Conservation (phyloP, 2,888 invertebrate genomes). For the Blera fallax region DNA sequence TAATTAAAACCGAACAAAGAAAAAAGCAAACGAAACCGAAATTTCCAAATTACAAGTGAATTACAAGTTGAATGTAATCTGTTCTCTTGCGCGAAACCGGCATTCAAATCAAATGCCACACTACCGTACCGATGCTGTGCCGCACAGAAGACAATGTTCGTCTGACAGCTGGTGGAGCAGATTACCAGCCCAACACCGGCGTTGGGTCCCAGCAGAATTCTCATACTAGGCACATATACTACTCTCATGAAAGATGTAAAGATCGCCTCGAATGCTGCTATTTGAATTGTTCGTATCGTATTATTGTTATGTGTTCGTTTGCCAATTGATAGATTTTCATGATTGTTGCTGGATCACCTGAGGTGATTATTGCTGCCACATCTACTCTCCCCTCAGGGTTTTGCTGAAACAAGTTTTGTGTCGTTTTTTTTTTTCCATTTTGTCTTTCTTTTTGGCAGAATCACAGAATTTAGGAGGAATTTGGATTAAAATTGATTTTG, state of each 20-base stretch:
- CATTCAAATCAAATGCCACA: slow-evolving; percentile 32
- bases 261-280: slow-evolving; percentile 28
- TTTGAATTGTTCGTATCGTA: slow-evolving; percentile 8
- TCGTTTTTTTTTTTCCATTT: neutral
- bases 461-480: neutral
- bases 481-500: too few species aligned
- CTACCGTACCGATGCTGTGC: slow-evolving; percentile 27
- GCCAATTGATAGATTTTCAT: slow-evolving; percentile 55
- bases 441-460: slow-evolving; percentile 11
- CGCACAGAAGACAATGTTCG: slow-evolving; percentile 52
- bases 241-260: slow-evolving; percentile 27
- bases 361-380: slow-evolving; percentile 35
- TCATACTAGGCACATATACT: neutral
- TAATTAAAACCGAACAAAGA: slow-evolving; percentile 10
- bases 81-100: slow-evolving; percentile 25
- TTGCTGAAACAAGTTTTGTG: slow-evolving; percentile 15
- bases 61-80: slow-evolving; percentile 25
- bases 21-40: neutral
- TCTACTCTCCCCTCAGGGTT: neutral
- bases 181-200: slow-evolving; percentile 41
- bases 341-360: slow-evolving; percentile 38
- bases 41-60: neutral
- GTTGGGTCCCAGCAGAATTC: slow-evolving; percentile 6
- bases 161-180: slow-evolving; percentile 60
- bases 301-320: slow-evolving; percentile 30